Evolutionary conservation across 2,888 invertebrate genomes (phyloP).

Genomic region (Dendrolimus houi): DNA sequence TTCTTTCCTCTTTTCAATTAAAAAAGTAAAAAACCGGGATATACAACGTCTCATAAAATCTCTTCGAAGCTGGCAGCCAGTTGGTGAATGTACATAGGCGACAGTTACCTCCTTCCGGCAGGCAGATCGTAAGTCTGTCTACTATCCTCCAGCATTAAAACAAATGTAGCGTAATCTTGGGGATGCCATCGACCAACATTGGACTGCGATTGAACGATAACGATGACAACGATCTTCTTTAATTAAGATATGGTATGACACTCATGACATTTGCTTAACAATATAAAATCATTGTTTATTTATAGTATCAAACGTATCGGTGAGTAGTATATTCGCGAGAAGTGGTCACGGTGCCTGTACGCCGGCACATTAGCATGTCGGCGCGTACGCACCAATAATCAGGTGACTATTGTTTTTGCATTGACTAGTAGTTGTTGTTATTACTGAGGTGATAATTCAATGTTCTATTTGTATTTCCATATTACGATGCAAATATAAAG

Average conservation of each 20-base stretch:
- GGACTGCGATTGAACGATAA: too few species aligned
- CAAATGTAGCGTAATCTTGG: not conserved
- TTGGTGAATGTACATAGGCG: not conserved
- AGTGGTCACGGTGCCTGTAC: not conserved
- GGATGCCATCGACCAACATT: too few species aligned
- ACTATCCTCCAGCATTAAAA: not conserved
- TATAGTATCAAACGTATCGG: too few species aligned
- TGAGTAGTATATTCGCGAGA: not conserved
- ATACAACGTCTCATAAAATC: not conserved
- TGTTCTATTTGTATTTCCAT: not conserved
- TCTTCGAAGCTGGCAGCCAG: not conserved
- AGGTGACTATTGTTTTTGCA: slow-evolving; percentile 14
- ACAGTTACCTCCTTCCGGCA: not conserved
- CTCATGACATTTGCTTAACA: too few species aligned
- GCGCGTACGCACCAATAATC: slow-evolving; percentile 11
- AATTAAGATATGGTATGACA: too few species aligned
- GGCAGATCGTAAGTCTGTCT: not conserved
- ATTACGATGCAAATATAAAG: not conserved
- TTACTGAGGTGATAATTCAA: not conserved
- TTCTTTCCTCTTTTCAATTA: too few species aligned
- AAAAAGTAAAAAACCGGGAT: too few species aligned
- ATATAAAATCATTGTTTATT: too few species aligned
- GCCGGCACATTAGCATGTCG: slow-evolving; percentile 16
- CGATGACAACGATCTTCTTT: too few species aligned
- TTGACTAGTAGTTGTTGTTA: not conserved